These are phyloP conservation scores for Temnothorax ravouxi DNA, from an alignment of 2,888 invertebrate species.

Conservation along the genomic window DNA sequence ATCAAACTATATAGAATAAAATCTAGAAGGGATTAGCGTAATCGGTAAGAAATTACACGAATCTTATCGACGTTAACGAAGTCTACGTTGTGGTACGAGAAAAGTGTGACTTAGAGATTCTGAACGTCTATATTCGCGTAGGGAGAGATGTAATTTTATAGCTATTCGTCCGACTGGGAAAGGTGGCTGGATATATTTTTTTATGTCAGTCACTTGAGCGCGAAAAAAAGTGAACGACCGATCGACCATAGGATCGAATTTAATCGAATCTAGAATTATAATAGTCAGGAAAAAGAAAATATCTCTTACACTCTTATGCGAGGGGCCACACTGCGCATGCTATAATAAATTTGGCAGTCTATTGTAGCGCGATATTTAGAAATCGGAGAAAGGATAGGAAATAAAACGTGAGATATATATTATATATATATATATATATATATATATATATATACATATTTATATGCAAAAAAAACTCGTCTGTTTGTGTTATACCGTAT, in stretches of 20 bases:
- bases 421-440: no score
- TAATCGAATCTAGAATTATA: constrained; percentile 42
- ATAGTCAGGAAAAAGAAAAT: constrained; percentile 32
- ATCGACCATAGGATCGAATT: constrained; percentile 43
- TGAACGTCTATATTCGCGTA: constrained; percentile 24
- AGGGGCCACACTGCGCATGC: constrained; percentile 52
- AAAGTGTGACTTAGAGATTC: constrained; percentile 48
- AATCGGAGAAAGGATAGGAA: constrained; percentile 17
- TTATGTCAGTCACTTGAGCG: constrained; percentile 44
- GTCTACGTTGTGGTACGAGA: background rate
- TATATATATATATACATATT: background rate
- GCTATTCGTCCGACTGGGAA: constrained; percentile 16
- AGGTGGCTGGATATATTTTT: constrained; percentile 56
- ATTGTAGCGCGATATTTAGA: constrained; percentile 44
- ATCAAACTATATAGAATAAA: constrained; percentile 16
- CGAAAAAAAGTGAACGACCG: constrained; percentile 30
- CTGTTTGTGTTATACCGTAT: constrained; percentile 44
- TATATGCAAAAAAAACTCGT: constrained; percentile 18
- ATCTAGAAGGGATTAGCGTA: constrained; percentile 8
- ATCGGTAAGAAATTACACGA: background rate
- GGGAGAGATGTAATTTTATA: constrained; percentile 48
- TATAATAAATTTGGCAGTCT: constrained; percentile 47
- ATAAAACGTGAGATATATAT: constrained; percentile 19
- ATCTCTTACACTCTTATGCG: constrained; percentile 47
- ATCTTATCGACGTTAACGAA: background rate